Conservation (phyloP, 2,888 invertebrate species). For the Rhagium mordax region DNA sequence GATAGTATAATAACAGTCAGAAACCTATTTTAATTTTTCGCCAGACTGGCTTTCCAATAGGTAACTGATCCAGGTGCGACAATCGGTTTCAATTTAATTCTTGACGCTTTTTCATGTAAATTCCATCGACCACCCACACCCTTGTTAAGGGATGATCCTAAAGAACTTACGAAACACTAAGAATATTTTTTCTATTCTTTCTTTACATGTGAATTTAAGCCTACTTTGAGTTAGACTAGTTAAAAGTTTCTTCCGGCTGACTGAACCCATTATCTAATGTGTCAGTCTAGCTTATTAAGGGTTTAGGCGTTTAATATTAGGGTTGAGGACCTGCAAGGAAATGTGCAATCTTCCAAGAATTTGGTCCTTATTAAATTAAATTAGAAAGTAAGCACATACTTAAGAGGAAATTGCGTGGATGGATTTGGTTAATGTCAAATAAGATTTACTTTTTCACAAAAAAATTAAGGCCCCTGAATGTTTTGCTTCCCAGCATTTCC, state of each 20-base stretch:
- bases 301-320: conserved; percentile 18
- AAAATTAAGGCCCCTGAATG: too few relatives aligned
- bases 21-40: conserved; percentile 46
- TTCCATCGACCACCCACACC: conserved; percentile 44
- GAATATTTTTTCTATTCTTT: neutral
- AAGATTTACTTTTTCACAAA: too few relatives aligned
- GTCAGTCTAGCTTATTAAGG: conserved; percentile 33
- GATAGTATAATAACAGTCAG: conserved; percentile 35
- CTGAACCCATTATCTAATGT: conserved; percentile 36
- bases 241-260: conserved; percentile 28
- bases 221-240: neutral
- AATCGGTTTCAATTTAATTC: conserved; percentile 40
- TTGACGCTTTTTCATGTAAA: conserved; percentile 45
- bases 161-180: conserved; percentile 26
- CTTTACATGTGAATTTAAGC: conserved; percentile 3
- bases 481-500: neutral
- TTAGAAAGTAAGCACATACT: neutral
- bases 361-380: neutral
- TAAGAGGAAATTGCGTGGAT: neutral
- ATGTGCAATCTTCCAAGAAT: neutral
- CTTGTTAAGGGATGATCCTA: conserved; percentile 42
- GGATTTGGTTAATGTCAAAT: too few relatives aligned
- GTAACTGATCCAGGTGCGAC: conserved; percentile 45
- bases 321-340: neutral
- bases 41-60: conserved; percentile 34